phyloP scores from a whole-genome alignment of 2,888 invertebrate genomes.

The Invenusta paracnida region DNA sequence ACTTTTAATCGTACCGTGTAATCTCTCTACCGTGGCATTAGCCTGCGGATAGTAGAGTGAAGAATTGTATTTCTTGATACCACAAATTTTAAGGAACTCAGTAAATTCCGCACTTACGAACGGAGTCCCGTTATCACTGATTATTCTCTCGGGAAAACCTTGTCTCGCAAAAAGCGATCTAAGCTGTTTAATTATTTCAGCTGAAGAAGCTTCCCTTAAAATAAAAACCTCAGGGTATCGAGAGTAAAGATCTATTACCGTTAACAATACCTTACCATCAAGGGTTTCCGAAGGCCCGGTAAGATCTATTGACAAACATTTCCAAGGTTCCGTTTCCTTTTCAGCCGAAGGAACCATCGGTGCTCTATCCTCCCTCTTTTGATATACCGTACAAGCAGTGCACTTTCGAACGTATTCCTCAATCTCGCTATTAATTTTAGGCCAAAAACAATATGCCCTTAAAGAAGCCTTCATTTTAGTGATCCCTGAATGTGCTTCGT shows the following conservation, averaged over 20 bases:
- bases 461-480: not conserved
- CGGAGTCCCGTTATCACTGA: not conserved
- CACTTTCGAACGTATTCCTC: not conserved
- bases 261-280: not conserved
- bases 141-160: not conserved
- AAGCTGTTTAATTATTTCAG: not conserved
- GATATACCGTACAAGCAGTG: not conserved
- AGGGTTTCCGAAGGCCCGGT: conserved; percentile 22
- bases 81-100: not conserved
- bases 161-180: not conserved
- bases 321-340: not conserved
- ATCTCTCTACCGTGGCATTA: not conserved
- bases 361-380: not conserved
- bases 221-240: conserved; percentile 3
- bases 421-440: not conserved
- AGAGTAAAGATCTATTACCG: not conserved
- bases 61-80: not conserved
- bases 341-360: not conserved
- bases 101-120: not conserved
- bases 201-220: not conserved
- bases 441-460: not conserved
- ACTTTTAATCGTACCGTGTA: not conserved
- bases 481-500: not conserved
- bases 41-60: not conserved
- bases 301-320: not conserved